phyloP scores from a whole-genome alignment of 2,113 vertebrate species.

The Malurus elegans region DNA sequence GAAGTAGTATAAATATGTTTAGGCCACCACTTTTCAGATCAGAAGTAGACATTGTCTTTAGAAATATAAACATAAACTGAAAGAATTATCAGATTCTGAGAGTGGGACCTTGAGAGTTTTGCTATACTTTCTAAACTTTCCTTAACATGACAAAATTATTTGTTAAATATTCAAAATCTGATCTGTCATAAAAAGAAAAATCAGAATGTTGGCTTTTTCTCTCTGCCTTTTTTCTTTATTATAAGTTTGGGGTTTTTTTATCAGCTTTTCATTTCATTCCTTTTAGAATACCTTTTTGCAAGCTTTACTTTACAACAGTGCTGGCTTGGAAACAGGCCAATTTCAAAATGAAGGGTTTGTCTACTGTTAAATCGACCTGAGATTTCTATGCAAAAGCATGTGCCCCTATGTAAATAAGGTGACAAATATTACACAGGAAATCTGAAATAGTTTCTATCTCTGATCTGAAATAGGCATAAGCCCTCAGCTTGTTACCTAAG shows the following conservation, averaged over 20 bases:
- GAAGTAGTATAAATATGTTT: not conserved
- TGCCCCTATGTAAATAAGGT: not conserved
- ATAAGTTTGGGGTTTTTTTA: not conserved
- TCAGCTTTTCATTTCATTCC: not conserved
- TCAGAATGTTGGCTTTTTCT: fast-evolving
- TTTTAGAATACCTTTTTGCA: not conserved
- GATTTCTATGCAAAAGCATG: not conserved
- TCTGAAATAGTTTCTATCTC: not conserved
- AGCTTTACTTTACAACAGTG: not conserved
- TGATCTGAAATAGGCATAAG: not conserved
- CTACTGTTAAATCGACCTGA: not conserved
- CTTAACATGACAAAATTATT: not conserved
- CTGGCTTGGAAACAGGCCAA: not conserved
- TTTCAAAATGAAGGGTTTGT: not conserved
- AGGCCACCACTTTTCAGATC: not conserved
- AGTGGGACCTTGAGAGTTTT: not conserved
- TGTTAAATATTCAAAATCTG: not conserved
- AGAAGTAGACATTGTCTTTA: not conserved
- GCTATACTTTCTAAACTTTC: not conserved
- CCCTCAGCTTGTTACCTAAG: not conserved
- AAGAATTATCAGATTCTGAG: not conserved
- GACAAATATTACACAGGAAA: not conserved
- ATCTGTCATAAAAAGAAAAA: not conserved
- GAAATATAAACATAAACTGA: not conserved
- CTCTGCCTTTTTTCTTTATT: not conserved